Evolutionary conservation across 2,113 vertebrate species (phyloP).

Genomic region (Limnothrissa miodon): DNA sequence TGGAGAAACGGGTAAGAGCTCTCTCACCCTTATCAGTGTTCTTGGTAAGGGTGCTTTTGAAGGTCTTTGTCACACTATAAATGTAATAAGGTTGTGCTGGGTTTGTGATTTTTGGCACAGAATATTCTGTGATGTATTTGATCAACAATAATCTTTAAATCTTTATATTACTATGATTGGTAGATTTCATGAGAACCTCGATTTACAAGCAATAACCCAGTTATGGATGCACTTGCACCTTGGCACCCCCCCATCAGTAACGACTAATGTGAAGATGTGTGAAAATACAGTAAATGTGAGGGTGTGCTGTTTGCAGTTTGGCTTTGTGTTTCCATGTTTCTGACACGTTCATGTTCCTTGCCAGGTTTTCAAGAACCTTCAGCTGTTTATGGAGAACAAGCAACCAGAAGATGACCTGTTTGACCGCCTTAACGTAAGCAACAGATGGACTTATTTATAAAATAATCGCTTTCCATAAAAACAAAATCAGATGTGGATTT

Average conservation of each 20-base stretch:
- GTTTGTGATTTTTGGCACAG: no score
- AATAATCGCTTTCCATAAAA: constrained; percentile 10
- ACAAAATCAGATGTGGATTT: background rate
- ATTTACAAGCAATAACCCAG: no score
- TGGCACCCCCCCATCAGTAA: background rate
- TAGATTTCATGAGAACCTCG: no score
- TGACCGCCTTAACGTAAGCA: constrained; percentile 93
- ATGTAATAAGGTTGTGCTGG: no score
- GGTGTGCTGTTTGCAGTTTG: background rate
- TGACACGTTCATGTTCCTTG: constrained; percentile 28
- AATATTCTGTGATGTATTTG: background rate
- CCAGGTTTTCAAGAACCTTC: constrained; percentile 97
- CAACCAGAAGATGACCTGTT: constrained; percentile 97
- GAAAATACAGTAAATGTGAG: background rate
- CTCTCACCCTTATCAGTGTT: no score
- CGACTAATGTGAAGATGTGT: background rate
- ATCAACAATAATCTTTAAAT: no score
- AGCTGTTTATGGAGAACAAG: constrained; percentile 98
- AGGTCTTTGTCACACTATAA: no score
- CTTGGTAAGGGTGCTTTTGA: no score
- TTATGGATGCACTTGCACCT: no score
- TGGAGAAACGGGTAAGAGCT: constrained; percentile 91
- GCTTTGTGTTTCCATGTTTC: background rate
- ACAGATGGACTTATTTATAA: constrained; percentile 19
- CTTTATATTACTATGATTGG: no score